Conservation (phyloP, 2,113 vertebrate species). For the Gila orcuttii region DNA sequence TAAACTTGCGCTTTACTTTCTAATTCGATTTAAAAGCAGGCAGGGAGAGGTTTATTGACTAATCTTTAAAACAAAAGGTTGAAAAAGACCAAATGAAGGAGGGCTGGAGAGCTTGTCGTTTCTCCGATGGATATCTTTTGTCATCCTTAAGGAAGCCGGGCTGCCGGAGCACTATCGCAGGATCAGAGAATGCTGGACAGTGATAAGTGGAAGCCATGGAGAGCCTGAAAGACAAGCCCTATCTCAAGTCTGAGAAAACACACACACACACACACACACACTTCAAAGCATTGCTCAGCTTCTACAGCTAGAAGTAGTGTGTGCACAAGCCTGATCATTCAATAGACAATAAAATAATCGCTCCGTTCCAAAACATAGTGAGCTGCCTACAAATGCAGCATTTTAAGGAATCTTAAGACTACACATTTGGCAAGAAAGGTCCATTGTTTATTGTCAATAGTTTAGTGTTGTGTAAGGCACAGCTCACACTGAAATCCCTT, state of each 20-base stretch:
- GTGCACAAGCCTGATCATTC: background rate
- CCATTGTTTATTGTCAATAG: background rate
- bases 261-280: slow-evolving; percentile 1
- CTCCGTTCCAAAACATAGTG: background rate
- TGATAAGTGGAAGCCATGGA: slow-evolving; percentile 67
- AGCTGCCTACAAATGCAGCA: background rate
- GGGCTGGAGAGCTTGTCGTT: slow-evolving; percentile 37
- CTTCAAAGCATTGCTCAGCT: background rate
- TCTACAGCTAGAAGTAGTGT: background rate
- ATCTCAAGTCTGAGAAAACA: slow-evolving; percentile 37
- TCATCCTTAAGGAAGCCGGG: slow-evolving; percentile 63
- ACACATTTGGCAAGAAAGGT: background rate
- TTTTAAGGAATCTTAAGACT: background rate
- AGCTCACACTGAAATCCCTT: background rate
- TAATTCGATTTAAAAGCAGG: slow-evolving; percentile 52
- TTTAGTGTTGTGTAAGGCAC: background rate
- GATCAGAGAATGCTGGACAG: slow-evolving; percentile 66
- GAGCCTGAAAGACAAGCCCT: slow-evolving; percentile 50
- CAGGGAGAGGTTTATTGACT: slow-evolving; percentile 37
- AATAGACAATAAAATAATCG: background rate
- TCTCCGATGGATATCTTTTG: slow-evolving; percentile 64
- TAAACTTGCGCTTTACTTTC: slow-evolving; percentile 46
- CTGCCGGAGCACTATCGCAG: slow-evolving; percentile 62
- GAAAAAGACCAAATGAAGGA: slow-evolving; percentile 40
- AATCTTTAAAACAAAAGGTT: slow-evolving; percentile 58